Evolutionary conservation across 1,140 invertebrate species (phyloP).

Genomic region (Sitophilus oryzae): DNA sequence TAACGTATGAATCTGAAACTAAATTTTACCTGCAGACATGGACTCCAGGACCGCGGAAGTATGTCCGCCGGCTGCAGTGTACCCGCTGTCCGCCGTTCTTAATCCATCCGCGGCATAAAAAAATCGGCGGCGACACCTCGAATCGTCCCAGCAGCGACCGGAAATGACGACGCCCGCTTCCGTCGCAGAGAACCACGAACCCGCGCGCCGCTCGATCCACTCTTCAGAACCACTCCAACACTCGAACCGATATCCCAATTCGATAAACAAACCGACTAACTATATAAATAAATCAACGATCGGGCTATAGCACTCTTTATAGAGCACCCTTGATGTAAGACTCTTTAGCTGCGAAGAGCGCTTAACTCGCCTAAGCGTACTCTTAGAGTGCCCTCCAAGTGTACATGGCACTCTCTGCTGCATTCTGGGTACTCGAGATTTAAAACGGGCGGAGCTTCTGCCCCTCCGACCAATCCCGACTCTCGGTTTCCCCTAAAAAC

Average conservation of each 20-base stretch:
- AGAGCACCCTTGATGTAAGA: slow-evolving; percentile 46
- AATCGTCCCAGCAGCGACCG: slow-evolving; percentile 7
- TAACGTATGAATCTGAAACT: neutral
- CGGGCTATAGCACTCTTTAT: slow-evolving; percentile 45
- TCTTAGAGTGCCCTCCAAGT: slow-evolving; percentile 46
- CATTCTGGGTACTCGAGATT: slow-evolving; percentile 42
- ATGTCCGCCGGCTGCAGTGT: slow-evolving; percentile 17
- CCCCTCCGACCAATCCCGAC: slow-evolving; percentile 26
- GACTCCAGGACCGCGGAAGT: slow-evolving; percentile 38
- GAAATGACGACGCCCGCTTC: slow-evolving; percentile 29
- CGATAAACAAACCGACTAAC: slow-evolving; percentile 48
- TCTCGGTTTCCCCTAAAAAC: slow-evolving; percentile 7
- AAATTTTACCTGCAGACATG: slow-evolving; percentile 39
- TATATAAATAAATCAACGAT: slow-evolving; percentile 48
- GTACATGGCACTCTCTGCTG: slow-evolving; percentile 45
- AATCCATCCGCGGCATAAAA: slow-evolving; percentile 24
- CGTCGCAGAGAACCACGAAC: slow-evolving; percentile 20
- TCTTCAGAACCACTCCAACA: slow-evolving; percentile 35
- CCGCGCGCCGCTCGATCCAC: too few species aligned
- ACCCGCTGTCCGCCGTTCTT: slow-evolving; percentile 9
- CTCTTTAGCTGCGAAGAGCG: slow-evolving; percentile 46
- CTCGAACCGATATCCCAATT: slow-evolving; percentile 44
- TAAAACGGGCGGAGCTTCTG: slow-evolving; percentile 27
- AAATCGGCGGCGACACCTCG: neutral
- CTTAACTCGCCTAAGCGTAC: slow-evolving; percentile 47